phyloP scores from a whole-genome alignment of 2,888 invertebrate species.

The Bedellia somnulentella region DNA sequence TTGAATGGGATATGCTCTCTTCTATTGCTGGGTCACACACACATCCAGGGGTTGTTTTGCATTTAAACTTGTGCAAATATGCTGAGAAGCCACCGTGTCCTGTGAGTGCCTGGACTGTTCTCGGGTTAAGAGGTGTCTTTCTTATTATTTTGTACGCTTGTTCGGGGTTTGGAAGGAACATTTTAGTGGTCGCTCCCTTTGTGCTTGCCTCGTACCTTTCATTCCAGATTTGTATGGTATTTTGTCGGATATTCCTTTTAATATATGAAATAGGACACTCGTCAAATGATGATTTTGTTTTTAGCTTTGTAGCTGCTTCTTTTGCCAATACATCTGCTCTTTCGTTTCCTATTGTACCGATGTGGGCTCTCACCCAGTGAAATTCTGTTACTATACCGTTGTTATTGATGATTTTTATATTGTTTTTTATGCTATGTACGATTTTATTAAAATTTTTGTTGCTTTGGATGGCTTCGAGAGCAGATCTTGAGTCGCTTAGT shows the following conservation, averaged over 20 bases:
- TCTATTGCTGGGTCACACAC: not conserved
- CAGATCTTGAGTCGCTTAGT: constrained; percentile 4
- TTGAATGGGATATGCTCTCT: not conserved
- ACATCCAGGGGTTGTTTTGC: constrained; percentile 1
- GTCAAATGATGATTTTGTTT: too few species aligned
- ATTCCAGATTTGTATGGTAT: constrained; percentile 3
- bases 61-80: constrained; percentile 1
- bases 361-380: too few species aligned
- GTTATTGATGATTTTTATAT: not conserved
- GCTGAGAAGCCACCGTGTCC: not conserved
- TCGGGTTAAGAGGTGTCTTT: too few species aligned
- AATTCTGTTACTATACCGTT: not conserved
- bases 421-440: not conserved
- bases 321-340: constrained; percentile 7
- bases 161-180: too few species aligned
- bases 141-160: too few species aligned
- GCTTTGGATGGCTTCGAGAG: not conserved
- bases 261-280: constrained; percentile 3
- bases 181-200: constrained; percentile 2
- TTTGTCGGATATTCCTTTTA: constrained; percentile 2
- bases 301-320: constrained; percentile 4
- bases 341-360: too few species aligned
- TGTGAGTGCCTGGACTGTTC: too few species aligned
- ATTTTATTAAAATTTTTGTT: not conserved
- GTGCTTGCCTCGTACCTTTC: not conserved